Evolutionary conservation across 2,113 vertebrate genomes (phyloP).

Genomic region (Eptatretus burgeri): DNA sequence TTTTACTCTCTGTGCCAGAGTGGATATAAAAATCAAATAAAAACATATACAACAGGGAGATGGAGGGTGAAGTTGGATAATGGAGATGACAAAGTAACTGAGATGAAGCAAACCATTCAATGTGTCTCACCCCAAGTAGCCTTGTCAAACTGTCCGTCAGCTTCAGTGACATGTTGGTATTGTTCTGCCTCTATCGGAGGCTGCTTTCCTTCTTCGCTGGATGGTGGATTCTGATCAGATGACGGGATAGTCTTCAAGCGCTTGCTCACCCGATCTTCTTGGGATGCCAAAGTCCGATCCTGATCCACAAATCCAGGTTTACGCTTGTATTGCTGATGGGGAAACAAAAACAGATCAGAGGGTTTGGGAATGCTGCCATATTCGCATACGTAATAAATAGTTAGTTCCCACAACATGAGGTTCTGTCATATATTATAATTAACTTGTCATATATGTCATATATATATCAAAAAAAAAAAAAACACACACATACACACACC

Average conservation of each 20-base stretch:
- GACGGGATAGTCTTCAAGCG: constrained; percentile 39
- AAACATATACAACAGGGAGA: neutral
- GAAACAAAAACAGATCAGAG: neutral
- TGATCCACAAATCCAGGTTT: constrained; percentile 63
- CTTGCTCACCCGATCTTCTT: constrained; percentile 35
- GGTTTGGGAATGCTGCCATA: too few relatives aligned
- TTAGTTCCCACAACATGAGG: too few relatives aligned
- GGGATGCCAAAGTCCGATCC: constrained; percentile 40
- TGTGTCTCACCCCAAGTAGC: constrained; percentile 49
- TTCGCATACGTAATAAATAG: too few relatives aligned
- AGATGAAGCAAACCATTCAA: too few relatives aligned
- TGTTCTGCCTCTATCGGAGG: constrained; percentile 31
- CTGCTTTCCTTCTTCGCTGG: constrained; percentile 13
- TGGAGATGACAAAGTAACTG: neutral
- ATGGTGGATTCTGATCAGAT: constrained; percentile 14
- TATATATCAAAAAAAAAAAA: too few relatives aligned
- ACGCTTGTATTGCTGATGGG: constrained; percentile 52
- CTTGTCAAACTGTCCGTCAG: constrained; percentile 29
- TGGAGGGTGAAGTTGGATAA: neutral
- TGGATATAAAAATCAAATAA: neutral
- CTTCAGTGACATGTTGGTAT: constrained; percentile 46
- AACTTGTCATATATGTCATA: too few relatives aligned
- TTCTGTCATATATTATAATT: too few relatives aligned
- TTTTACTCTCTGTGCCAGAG: neutral
- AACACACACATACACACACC: too few relatives aligned